Evolutionary conservation across 2,113 vertebrate genomes (phyloP), one percentile per base, ranked within the genome.

Genomic region (Typhlomys cinereus): DNA sequence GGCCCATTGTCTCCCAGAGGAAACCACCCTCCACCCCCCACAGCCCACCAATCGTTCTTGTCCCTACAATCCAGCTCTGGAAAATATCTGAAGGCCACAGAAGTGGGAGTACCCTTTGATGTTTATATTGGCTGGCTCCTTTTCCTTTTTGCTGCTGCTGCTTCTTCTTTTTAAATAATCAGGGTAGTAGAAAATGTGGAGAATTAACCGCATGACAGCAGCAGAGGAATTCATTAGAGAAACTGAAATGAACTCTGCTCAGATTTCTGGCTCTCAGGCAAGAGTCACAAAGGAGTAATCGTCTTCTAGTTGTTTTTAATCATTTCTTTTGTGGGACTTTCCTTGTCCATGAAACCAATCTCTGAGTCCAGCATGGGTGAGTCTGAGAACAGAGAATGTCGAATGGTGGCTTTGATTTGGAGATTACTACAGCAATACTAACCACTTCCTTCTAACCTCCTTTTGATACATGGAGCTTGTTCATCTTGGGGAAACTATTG

Each of bases 181-280:
- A 91, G 89, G 94, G 89, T 92, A 91, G 93, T 96, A 97, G 94
- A 96, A 98, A 98, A 96, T 95, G 92, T 96, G 78, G 96, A 92
- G 91, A 97, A 97, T 98, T 97, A 98, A 66, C 95, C 89, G 96
- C 96, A 96, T 96, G 96, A 96, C 94, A 96, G 96, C 92, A 97
- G 79, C 88, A 89, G 95, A 97, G 96, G 97, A 97, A 98, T 98
- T 98, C 78, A 95, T 97, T 98, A 97, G 95, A 96, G 96, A 12
- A 41, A 95, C 90, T 74, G 89, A 97, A 97, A 94, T 96, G 86
- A 92, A 84, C 95, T 95, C 96, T 92, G n/a, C 96, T 97, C 95
- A 92, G 91, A 92, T 98, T 98, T 97, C 94, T 92, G 90, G 73
- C 93, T 96, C 96, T 95, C 78, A 73, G 36, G 41, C 91, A 92